A percentile compares a stretch with the other conserved stretches of the same genome.
Conservation (phyloP, 2,797 vertebrate genomes). For the Hypotaenidia philippensis region DNA sequence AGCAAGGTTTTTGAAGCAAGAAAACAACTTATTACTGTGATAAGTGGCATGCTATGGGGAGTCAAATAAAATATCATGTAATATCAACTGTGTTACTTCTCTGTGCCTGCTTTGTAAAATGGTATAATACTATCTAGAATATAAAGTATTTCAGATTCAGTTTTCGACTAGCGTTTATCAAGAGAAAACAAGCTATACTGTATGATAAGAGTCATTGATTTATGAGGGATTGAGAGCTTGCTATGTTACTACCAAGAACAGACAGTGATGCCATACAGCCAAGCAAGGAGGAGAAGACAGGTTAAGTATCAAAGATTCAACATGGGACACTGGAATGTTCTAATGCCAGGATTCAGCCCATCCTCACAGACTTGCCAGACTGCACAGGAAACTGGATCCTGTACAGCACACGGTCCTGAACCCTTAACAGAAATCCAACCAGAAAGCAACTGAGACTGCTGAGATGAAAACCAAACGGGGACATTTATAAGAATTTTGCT, state of each 20-base stretch:
- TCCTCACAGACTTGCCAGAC: background rate
- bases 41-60: background rate
- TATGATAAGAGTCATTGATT: background rate
- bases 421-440: background rate
- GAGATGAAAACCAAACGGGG: background rate
- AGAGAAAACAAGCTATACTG: background rate
- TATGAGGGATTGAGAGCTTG: background rate
- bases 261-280: background rate
- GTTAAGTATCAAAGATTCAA: background rate
- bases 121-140: background rate
- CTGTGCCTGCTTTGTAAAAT: background rate
- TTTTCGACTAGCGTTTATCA: background rate
- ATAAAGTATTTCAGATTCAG: background rate
- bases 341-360: background rate
- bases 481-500: background rate
- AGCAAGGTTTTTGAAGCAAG: constrained; percentile 3
- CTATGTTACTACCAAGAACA: background rate
- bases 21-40: background rate
- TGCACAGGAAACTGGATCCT: background rate
- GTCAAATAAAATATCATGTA: constrained; percentile 7
- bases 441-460: background rate
- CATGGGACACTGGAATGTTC: background rate
- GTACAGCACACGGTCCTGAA: background rate
- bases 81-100: background rate
- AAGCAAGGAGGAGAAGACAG: background rate